phyloP scores from a whole-genome alignment of 2,888 invertebrate genomes.

The Gymnocheta viridis region DNA sequence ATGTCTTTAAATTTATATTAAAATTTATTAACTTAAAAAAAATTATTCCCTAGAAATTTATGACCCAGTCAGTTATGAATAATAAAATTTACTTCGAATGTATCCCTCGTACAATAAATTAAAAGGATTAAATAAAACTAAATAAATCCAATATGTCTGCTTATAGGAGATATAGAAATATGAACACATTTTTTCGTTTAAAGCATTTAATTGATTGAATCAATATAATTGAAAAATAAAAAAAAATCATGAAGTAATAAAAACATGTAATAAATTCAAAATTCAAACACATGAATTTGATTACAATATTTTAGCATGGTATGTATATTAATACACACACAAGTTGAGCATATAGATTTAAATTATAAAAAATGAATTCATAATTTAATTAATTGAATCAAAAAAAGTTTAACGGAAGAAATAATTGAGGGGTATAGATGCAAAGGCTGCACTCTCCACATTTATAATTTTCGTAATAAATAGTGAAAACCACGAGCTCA shows the following conservation, averaged over 20 bases:
- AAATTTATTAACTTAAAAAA: no score
- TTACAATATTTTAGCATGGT: slow-evolving; percentile 11
- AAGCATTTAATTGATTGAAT: slow-evolving; percentile 54
- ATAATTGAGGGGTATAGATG: no score
- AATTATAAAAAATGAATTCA: background rate
- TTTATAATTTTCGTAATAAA: no score
- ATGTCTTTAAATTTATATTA: no score
- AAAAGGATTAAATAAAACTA: slow-evolving; percentile 58
- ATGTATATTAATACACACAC: background rate
- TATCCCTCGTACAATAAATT: slow-evolving; percentile 29
- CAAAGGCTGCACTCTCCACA: no score
- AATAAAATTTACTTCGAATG: background rate
- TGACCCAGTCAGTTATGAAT: no score
- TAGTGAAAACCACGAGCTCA: no score
- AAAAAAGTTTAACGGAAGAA: no score
- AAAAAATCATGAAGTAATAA: slow-evolving; percentile 3
- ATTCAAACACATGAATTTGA: slow-evolving; percentile 23
- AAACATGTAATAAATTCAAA: slow-evolving; percentile 21
- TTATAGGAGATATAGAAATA: slow-evolving; percentile 42
- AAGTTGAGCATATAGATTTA: background rate
- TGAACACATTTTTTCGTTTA: slow-evolving; percentile 43
- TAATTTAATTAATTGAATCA: background rate
- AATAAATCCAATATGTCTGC: slow-evolving; percentile 59
- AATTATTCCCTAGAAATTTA: no score
- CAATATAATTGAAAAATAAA: slow-evolving; percentile 45